Evolutionary conservation across 2,797 vertebrate genomes (phyloP).

Genomic region (Podarcis siculus): DNA sequence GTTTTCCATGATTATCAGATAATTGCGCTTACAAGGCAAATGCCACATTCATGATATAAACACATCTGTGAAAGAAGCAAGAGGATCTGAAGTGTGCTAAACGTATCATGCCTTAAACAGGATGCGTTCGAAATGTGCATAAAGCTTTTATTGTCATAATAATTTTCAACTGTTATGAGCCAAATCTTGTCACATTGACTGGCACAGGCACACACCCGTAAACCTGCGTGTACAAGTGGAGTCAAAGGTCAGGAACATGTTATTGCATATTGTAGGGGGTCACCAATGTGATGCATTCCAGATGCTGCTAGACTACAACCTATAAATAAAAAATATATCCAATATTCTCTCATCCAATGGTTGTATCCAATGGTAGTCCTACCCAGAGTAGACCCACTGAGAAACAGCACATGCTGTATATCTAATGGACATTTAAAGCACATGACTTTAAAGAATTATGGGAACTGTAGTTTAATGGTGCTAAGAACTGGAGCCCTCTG

Average conservation of each 20-base stretch:
- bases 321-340: background rate
- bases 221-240: background rate
- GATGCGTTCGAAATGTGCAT: conserved; percentile 43
- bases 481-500: no score
- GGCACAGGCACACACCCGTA: background rate
- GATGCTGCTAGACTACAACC: background rate
- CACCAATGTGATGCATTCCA: background rate
- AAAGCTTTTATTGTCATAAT: conserved; percentile 43
- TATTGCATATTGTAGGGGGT: background rate
- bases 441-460: no score
- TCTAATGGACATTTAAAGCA: no score
- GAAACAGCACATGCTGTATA: background rate
- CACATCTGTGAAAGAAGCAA: conserved; percentile 42
- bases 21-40: conserved; percentile 62
- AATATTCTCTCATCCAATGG: no score
- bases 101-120: conserved; percentile 47
- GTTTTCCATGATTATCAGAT: conserved; percentile 57
- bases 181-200: conserved; percentile 51
- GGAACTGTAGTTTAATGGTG: no score
- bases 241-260: background rate
- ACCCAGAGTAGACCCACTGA: background rate
- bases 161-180: conserved; percentile 36
- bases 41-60: conserved; percentile 40
- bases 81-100: conserved; percentile 45
- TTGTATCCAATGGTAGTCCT: no score